Evolutionary conservation across 2,113 vertebrate genomes (phyloP).

Genomic region (Thalassarche chlororhynchos): DNA sequence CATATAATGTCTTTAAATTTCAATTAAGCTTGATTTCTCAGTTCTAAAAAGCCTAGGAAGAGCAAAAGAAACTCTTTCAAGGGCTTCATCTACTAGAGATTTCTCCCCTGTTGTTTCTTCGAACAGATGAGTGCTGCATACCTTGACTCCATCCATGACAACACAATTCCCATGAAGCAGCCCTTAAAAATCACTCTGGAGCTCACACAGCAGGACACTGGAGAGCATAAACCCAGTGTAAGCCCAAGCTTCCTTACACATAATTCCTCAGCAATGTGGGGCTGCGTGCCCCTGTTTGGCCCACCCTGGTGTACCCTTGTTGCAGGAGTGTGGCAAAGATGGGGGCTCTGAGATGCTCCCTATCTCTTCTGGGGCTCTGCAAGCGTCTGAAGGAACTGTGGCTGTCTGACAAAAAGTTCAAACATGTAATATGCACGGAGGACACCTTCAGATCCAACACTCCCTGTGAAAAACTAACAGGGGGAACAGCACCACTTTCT

Average conservation of each 20-base stretch:
- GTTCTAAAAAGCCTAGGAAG: neutral
- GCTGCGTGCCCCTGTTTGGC: neutral
- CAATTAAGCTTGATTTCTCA: constrained; percentile 27
- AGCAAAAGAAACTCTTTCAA: constrained; percentile 25
- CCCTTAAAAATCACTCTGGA: constrained; percentile 20
- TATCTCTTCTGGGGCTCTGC: neutral
- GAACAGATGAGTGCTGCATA: constrained; percentile 39
- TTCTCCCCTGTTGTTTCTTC: constrained; percentile 24
- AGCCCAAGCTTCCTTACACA: neutral
- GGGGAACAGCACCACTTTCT: neutral
- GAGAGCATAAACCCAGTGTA: neutral
- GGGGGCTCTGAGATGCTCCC: neutral
- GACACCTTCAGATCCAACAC: neutral
- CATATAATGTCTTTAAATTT: constrained; percentile 34
- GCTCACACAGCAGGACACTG: constrained; percentile 18
- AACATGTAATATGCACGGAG: neutral
- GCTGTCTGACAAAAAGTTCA: neutral
- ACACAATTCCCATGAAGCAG: constrained; percentile 48
- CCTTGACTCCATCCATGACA: constrained; percentile 59
- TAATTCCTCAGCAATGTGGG: neutral
- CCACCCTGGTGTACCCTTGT: neutral
- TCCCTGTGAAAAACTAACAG: neutral
- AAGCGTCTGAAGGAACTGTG: neutral
- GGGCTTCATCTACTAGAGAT: constrained; percentile 1
- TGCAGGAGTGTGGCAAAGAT: neutral